A percentile compares a stretch with the other conserved stretches of the same genome.
Conservation (phyloP, 2,797 vertebrate genomes). For the Oreortyx pictus region DNA sequence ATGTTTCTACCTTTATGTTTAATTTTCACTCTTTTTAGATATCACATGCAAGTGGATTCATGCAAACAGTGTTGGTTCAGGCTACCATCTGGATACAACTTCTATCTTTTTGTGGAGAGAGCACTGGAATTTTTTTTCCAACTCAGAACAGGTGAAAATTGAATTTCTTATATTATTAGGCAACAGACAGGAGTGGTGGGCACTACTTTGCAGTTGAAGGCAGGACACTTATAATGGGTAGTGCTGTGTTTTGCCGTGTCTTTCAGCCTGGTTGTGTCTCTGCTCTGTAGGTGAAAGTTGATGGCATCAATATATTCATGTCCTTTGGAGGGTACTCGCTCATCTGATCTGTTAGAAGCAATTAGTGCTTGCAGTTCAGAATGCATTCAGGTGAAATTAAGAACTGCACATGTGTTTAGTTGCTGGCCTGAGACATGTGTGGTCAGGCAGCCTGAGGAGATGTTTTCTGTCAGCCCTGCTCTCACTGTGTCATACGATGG, state of each 20-base stretch:
- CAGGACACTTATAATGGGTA: fast-evolving
- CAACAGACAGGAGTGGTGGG: background rate
- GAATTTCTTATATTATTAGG: background rate
- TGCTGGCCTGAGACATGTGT: background rate
- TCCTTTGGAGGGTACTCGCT: background rate
- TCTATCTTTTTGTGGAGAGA: background rate
- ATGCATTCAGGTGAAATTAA: background rate
- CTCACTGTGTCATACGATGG: fast-evolving
- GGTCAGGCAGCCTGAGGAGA: background rate
- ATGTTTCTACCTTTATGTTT: conserved; percentile 3
- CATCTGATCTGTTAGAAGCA: background rate
- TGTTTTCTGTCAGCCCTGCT: background rate
- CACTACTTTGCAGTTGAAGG: fast-evolving
- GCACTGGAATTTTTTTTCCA: background rate
- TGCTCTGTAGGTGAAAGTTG: background rate
- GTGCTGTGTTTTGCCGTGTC: background rate
- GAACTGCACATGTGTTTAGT: background rate
- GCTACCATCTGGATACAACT: background rate
- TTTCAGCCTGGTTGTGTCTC: background rate
- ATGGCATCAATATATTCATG: background rate
- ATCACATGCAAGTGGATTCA: background rate
- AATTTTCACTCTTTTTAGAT: background rate
- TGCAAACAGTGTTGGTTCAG: background rate
- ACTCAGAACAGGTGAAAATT: background rate
- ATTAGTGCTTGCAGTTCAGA: background rate